Evolutionary conservation across 2,888 invertebrate species (phyloP), one percentile per base, ranked within the genome.

Genomic region (Octodonta nipae): DNA sequence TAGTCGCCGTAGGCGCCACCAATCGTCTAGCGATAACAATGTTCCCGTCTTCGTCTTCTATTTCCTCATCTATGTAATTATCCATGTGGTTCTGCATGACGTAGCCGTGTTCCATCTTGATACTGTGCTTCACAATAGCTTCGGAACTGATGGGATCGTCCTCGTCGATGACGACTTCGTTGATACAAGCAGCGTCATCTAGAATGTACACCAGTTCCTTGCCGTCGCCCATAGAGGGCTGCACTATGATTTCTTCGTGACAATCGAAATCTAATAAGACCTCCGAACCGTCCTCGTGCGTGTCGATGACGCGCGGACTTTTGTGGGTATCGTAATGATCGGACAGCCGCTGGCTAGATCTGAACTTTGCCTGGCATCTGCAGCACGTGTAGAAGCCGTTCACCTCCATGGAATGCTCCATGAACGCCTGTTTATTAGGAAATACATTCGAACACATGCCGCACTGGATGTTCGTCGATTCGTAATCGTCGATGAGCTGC

Each of bases 91-190:
- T 49, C 1, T 54, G 55, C 14, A 59, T 49, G 36, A 59, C 56
- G 33, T 61, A 61, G 2, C 60, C 60, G 39, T 61, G 61, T 36
- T 61, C 61, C 4, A 58, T 44, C 33, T 54, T 55, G 2, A 60
- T 56, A 4, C 58, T 48, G 5, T 52, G 47, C 4, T 47, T 44
- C 3, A 10, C 30, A 7, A 7, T 29, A 10, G 4, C 4, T n/a
- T 26, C 26, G 5, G 17, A 17, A 6, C 8, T 13, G 33, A n/a
- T 8, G 31, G 26, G 7, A 12, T 28, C 12, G 26, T 27, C 36
- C 14, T 35, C 34, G 7, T 20, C 17, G 5, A 30, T 15, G 1
- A 20, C 30, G 7, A 30, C 22, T 13, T 30, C 30, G 34, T 60
- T 58, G 4, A 56, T 52, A 30, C 52, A 54, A 25, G 55, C 52